Base-by-base conservation (phyloP, 2,888 invertebrate genomes). In the Chrysodeixis includens region DNA sequence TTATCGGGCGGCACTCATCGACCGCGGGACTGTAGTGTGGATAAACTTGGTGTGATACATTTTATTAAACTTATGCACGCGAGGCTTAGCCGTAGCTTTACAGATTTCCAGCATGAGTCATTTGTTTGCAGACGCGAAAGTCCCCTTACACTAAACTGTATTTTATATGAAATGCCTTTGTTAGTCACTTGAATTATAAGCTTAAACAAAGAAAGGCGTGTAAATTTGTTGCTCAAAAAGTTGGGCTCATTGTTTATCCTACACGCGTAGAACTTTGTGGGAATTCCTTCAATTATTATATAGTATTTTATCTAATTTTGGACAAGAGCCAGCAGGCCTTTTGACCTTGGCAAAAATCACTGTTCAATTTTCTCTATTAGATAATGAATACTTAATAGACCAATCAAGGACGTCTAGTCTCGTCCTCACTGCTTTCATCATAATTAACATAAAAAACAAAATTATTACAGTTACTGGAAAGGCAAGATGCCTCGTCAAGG, bases 401-500 rank as follows among this genome's bases (percentile, higher is more conserved):
- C 26, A 26, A 6, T 26, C 26, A 26, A 26, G 26, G 26, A 4
- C 26, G 6, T 26, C 6, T 6, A 2, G 26, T 26, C 26, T 6
- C 6, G 6, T 26, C 26, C 26, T 26, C 26, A 26, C 26, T 6
- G 6, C 6, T 26, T 26, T 26, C 2, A 0, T 20, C 12, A 49
- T 20, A 49, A 49, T 14, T 49, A 20, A 49, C 4, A 22, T 9
- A 22, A 54, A 20, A 44, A 35, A 0, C 30, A 10, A 16, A 0
- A n/a, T n/a, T n/a, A n/a, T 91, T 96, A 87, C 88, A 99, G 99
- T 87, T 99, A 98, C 87, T 98, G 98, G 97, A 99, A 98, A 92
- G 97, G 98, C 40, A 97, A 97, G 89, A 95, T 99, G 79, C 99
- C 99, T 0, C 95, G 98, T n/a, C 99, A 99, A 94, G 99, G 99